Conservation (phyloP, 2,113 vertebrate genomes). For the Cheilinus undulatus region DNA sequence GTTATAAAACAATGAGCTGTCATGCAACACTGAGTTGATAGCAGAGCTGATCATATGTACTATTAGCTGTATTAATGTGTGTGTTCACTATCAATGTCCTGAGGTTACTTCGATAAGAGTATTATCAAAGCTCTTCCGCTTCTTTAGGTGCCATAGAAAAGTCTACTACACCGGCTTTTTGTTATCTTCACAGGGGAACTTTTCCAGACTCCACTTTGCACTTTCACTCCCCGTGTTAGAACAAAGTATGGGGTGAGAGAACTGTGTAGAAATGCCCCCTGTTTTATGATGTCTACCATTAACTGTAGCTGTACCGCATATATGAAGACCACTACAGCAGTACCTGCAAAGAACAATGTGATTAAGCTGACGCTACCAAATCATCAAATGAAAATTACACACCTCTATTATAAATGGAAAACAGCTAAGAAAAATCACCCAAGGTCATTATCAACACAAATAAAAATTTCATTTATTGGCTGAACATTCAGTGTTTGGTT, state of each 20-base stretch:
- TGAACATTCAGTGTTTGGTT: not conserved
- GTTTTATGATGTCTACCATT: conserved; percentile 43
- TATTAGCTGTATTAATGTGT: conserved; percentile 23
- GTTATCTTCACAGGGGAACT: conserved; percentile 49
- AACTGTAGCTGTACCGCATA: conserved; percentile 7
- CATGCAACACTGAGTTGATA: conserved; percentile 2
- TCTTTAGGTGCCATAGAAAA: conserved; percentile 28
- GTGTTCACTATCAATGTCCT: conserved; percentile 49
- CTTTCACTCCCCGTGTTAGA: conserved; percentile 23
- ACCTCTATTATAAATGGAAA: not conserved
- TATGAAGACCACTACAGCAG: conserved; percentile 8
- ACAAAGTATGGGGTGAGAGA: not conserved
- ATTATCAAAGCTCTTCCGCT: conserved; percentile 52
- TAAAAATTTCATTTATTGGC: not conserved
- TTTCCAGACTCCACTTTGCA: conserved; percentile 54
- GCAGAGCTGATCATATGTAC: conserved; percentile 2
- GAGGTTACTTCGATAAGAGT: conserved; percentile 44
- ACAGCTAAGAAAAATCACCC: too few species aligned
- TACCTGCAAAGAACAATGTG: too few species aligned
- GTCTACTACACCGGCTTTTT: conserved; percentile 11
- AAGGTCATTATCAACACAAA: conserved; percentile 15
- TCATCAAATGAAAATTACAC: conserved; percentile 11
- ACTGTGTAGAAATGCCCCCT: conserved; percentile 24
- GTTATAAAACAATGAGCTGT: conserved; percentile 22
- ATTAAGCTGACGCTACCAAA: not conserved